A percentile compares a stretch with the other conserved stretches of the same genome.
Conservation (phyloP, 2,113 vertebrate genomes). For the Podiceps cristatus region DNA sequence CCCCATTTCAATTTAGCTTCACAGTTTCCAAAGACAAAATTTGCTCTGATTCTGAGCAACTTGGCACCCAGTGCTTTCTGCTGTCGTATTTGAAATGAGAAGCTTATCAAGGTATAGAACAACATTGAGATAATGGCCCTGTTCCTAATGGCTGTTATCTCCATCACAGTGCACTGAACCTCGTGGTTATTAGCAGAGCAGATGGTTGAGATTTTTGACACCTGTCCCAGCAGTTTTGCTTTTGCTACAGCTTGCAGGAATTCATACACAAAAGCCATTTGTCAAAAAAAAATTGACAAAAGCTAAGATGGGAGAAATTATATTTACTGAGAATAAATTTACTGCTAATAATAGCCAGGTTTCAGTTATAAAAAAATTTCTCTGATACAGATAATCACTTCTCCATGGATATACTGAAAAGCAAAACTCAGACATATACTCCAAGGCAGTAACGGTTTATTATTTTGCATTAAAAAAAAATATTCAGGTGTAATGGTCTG, state of each 20-base stretch:
- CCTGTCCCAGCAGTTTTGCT: slow-evolving; percentile 8
- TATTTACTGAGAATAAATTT: not conserved
- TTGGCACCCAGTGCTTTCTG: not conserved
- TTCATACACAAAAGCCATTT: not conserved
- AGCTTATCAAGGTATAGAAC: not conserved
- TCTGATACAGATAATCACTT: not conserved
- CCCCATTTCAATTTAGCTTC: not conserved
- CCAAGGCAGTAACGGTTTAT: not conserved
- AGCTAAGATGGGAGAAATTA: not conserved
- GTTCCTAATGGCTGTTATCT: not conserved
- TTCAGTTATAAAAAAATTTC: not conserved
- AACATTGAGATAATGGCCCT: not conserved
- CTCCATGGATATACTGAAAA: not conserved
- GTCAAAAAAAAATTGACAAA: slow-evolving; percentile 26
- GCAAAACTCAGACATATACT: not conserved
- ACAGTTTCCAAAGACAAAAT: not conserved
- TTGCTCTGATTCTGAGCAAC: not conserved
- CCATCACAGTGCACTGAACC: not conserved
- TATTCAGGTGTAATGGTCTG: not conserved
- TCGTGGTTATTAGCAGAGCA: not conserved
- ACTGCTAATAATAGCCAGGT: not conserved
- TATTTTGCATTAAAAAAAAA: not conserved
- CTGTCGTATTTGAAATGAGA: not conserved
- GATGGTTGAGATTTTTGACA: slow-evolving; percentile 17
- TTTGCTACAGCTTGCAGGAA: not conserved